Conservation (phyloP, 2,113 vertebrate genomes). For the Protobothrops flavoviridis region DNA sequence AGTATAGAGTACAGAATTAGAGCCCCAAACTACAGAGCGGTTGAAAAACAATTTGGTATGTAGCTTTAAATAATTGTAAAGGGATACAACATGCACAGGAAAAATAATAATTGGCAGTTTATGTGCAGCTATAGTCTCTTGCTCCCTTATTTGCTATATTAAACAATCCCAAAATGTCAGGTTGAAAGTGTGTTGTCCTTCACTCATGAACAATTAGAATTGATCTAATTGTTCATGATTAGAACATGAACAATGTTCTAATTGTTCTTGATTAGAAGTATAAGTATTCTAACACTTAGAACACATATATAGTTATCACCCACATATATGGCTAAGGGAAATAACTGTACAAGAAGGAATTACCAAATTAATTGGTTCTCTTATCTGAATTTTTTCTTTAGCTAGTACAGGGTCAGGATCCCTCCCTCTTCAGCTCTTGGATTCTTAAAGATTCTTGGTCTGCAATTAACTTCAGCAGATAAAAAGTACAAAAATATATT, state of each 20-base stretch:
- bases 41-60: background rate
- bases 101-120: background rate
- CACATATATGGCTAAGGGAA: constrained; percentile 28
- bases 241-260: too few species aligned
- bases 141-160: background rate
- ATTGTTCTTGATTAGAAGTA: too few species aligned
- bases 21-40: background rate
- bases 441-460: constrained; percentile 3
- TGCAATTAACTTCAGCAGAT: background rate
- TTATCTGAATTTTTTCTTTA: constrained; percentile 38
- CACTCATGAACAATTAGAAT: background rate
- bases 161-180: constrained; percentile 11
- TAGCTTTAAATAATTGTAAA: background rate
- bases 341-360: constrained; percentile 31
- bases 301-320: background rate
- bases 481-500: background rate
- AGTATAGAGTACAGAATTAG: background rate
- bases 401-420: constrained; percentile 9
- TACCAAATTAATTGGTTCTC: constrained; percentile 44
- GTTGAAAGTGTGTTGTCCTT: background rate
- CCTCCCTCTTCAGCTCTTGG: background rate
- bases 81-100: background rate
- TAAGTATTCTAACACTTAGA: too few species aligned
- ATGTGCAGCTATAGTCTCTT: background rate
- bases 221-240: too few species aligned